Conservation (phyloP, 2,888 invertebrate genomes). For the Caenorhabditis doughertyi region DNA sequence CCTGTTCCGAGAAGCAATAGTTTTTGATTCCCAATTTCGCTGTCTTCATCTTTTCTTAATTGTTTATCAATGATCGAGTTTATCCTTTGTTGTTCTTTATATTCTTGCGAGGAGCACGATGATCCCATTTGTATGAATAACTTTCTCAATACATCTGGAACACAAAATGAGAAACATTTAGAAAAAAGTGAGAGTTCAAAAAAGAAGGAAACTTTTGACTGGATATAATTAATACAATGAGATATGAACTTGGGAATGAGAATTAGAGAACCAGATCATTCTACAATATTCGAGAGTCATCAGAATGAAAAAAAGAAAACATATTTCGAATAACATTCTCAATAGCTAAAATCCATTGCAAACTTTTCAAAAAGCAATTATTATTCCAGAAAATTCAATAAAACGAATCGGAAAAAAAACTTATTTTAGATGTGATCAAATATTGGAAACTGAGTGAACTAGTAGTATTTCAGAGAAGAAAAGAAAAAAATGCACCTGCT, state of each 20-base stretch:
- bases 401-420: background rate
- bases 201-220: too few species aligned
- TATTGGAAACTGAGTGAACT: conserved; percentile 27
- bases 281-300: too few species aligned
- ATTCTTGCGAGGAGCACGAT: conserved; percentile 60
- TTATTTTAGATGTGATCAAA: conserved; percentile 20
- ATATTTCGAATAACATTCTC: too few species aligned
- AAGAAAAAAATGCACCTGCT: conserved; percentile 19
- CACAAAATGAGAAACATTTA: too few species aligned
- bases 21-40: conserved; percentile 67
- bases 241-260: too few species aligned
- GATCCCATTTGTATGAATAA: conserved; percentile 54
- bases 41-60: conserved; percentile 54
- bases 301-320: too few species aligned
- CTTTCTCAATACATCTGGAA: conserved; percentile 43
- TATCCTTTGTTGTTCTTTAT: conserved; percentile 56
- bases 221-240: too few species aligned
- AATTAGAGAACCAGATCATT: too few species aligned
- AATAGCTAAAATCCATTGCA: background rate
- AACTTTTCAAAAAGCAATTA: background rate
- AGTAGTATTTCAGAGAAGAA: background rate
- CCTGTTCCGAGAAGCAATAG: conserved; percentile 71
- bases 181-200: too few species aligned
- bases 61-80: conserved; percentile 51
- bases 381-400: conserved; percentile 1